Evolutionary conservation across 2,113 vertebrate species (phyloP), one percentile per base, ranked within the genome.

Genomic region (Dascyllus trimaculatus): DNA sequence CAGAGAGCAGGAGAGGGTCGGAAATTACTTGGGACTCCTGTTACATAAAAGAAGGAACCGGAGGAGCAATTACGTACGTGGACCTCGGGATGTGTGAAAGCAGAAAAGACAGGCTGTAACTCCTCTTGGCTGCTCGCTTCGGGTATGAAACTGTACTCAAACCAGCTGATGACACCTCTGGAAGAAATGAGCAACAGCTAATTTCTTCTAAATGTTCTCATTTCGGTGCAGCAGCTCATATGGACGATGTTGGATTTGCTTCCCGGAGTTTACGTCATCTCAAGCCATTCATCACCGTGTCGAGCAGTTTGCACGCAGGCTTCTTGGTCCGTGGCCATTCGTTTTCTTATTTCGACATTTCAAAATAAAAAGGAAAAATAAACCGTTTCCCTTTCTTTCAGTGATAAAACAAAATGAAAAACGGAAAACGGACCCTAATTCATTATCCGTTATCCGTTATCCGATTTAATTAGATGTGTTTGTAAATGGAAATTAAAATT

Each of bases 281-380:
- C 73, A 79, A 52, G 85, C 52, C 74, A 84, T 88, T 85, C 68
- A 88, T 91, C 80, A 89, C 79, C 75, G 32, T 76, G 85, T 88
- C 87, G 76, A 61, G 77, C 18, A 0, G 52, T 6, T 35, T 15
- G 40, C 59, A 51, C 13, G 2, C 43, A 10, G 11, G 51, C 49
- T 80, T 56, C 18, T 80, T n/a, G n/a, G n/a, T n/a, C n/a, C n/a
- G n/a, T n/a, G n/a, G n/a, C n/a, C n/a, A n/a, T n/a, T n/a, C n/a
- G n/a, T n/a, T n/a, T n/a, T n/a, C n/a, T n/a, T n/a, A n/a, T n/a
- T n/a, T n/a, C n/a, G n/a, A n/a, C n/a, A n/a, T n/a, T n/a, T n/a
- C n/a, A n/a, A n/a, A n/a, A n/a, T n/a, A n/a, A n/a, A n/a, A n/a
- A n/a, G n/a, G n/a, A n/a, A n/a, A n/a, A n/a, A n/a, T n/a, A n/a